Conservation (phyloP, 2,888 invertebrate genomes). For the Noctua pronuba region DNA sequence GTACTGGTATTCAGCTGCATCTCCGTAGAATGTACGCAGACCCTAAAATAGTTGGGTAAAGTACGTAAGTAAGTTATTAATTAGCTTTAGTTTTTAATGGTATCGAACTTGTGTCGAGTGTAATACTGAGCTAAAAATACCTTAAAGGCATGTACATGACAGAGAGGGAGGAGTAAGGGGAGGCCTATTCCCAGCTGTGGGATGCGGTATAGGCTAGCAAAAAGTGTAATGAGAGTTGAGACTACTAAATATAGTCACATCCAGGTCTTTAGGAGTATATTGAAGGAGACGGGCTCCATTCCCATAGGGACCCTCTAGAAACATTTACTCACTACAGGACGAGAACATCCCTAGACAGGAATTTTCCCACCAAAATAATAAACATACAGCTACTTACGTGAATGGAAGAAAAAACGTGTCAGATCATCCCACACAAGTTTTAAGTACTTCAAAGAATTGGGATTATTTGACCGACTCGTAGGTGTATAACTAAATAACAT, state of each 20-base stretch:
- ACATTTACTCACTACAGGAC: neutral
- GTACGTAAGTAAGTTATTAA: neutral
- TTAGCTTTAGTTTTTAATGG: neutral
- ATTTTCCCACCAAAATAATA: neutral
- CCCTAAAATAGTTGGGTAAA: neutral
- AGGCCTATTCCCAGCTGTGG: neutral
- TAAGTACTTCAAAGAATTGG: constrained; percentile 25
- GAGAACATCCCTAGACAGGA: neutral
- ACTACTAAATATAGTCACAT: neutral
- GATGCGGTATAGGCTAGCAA: no score
- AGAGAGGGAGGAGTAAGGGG: neutral
- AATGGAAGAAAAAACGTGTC: neutral
- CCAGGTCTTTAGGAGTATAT: neutral
- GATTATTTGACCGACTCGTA: constrained; percentile 9
- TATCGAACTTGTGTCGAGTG: neutral
- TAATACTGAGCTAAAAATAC: neutral
- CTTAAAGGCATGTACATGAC: neutral
- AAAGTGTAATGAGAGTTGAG: no score
- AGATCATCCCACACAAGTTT: constrained; percentile 38
- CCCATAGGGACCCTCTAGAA: neutral
- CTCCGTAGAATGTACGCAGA: neutral
- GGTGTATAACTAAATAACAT: constrained; percentile 24
- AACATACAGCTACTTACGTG: no score
- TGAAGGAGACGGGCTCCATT: neutral
- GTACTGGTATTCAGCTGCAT: neutral